Conservation (phyloP, 2,888 invertebrate species). For the Pinctada fucata region DNA sequence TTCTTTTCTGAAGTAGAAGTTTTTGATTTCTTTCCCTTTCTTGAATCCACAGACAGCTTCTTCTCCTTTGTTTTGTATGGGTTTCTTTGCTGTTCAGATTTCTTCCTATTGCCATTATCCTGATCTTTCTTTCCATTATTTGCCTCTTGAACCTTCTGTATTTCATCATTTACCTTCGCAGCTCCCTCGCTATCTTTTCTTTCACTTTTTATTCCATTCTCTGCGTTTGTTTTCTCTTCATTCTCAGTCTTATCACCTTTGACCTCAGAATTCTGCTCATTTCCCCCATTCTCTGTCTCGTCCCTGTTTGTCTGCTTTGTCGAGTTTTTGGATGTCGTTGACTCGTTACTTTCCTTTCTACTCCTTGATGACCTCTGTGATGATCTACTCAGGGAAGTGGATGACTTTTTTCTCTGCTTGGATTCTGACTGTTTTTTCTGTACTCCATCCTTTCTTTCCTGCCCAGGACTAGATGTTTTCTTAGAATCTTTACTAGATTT, state of each 20-base stretch:
- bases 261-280: neutral
- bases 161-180: slow-evolving; percentile 17
- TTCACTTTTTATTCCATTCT: neutral
- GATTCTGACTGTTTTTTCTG: slow-evolving; percentile 7
- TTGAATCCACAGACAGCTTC: neutral
- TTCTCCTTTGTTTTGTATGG: neutral
- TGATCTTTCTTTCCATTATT: neutral
- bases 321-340: neutral
- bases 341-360: slow-evolving; percentile 1
- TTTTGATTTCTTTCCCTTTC: neutral
- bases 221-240: neutral
- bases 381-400: neutral
- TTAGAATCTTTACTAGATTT: slow-evolving; percentile 1
- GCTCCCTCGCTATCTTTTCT: neutral
- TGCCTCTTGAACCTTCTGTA: slow-evolving; percentile 20
- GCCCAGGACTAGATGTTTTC: neutral
- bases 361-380: neutral
- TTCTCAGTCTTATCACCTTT: neutral
- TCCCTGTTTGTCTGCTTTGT: neutral
- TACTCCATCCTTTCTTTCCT: neutral
- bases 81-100: neutral
- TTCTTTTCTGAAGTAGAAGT: neutral
- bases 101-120: neutral
- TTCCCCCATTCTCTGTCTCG: neutral
- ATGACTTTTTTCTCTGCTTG: neutral